These are phyloP conservation scores for Drosophila persimilis DNA, from an alignment of 1,140 invertebrate genomes.

Conservation along the genomic window DNA sequence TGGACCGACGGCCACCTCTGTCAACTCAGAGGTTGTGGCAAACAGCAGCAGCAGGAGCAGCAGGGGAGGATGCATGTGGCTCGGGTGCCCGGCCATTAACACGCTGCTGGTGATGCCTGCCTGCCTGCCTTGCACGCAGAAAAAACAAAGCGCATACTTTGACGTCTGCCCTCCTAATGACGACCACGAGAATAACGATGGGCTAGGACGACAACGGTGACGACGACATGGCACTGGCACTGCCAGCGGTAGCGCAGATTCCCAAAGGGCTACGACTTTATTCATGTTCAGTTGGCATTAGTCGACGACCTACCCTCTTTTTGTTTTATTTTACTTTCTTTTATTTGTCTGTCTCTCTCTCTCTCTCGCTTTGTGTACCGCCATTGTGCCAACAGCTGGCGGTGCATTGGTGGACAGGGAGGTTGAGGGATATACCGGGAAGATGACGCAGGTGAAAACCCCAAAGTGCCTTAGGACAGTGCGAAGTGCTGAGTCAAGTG, in stretches of 20 bases:
- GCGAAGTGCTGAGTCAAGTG: constrained; percentile 81
- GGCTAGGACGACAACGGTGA: constrained; percentile 27
- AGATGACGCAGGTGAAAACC: constrained; percentile 72
- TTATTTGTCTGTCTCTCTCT: constrained; percentile 17
- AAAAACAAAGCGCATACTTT: constrained; percentile 72
- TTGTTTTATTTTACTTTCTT: constrained; percentile 57
- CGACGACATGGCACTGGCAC: constrained; percentile 18
- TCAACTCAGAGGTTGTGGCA: constrained; percentile 18
- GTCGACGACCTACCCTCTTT: constrained; percentile 36
- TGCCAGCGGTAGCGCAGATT: constrained; percentile 28
- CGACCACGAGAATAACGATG: constrained; percentile 70
- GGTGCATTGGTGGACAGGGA: constrained; percentile 6
- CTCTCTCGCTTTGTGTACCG: constrained; percentile 11
- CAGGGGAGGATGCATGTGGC: constrained; percentile 17
- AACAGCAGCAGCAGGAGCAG: constrained; percentile 16
- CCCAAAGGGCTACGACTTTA: constrained; percentile 69
- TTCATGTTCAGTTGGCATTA: constrained; percentile 73
- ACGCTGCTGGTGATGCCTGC: constrained; percentile 43
- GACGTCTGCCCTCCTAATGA: constrained; percentile 79
- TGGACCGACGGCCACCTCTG: constrained; percentile 20
- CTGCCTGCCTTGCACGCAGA: constrained; percentile 37
- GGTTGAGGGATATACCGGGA: neutral
- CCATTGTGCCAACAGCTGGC: constrained; percentile 64
- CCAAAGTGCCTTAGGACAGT: constrained; percentile 79
- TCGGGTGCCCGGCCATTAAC: constrained; percentile 67